These are phyloP conservation scores for Thamnophis sirtalis DNA, from an alignment of 2,113 vertebrate species.

Conservation along the genomic window DNA sequence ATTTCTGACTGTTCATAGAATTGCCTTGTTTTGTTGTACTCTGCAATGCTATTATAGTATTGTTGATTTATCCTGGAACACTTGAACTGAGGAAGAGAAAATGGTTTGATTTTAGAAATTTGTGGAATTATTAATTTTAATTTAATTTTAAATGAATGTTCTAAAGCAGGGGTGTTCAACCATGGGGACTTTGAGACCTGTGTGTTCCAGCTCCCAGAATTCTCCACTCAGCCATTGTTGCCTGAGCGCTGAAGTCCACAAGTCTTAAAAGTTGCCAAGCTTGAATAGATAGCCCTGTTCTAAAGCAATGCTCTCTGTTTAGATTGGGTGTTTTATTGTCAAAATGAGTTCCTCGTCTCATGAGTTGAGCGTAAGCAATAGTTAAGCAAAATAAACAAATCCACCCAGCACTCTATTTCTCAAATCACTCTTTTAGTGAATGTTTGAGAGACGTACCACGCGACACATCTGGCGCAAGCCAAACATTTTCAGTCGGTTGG, in stretches of 20 bases:
- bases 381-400: constrained; percentile 51
- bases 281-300: background rate
- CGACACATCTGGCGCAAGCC: constrained; percentile 75
- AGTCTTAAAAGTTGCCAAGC: background rate
- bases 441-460: constrained; percentile 67
- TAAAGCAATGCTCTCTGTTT: background rate
- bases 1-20: background rate
- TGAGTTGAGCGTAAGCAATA: constrained; percentile 31
- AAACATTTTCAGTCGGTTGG: constrained; percentile 76
- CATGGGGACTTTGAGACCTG: background rate
- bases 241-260: background rate
- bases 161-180: background rate
- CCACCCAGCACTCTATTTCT: constrained; percentile 68
- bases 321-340: constrained; percentile 45
- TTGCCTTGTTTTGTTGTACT: background rate
- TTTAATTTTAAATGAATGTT: background rate
- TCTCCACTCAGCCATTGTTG: background rate
- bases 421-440: constrained; percentile 81
- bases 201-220: background rate
- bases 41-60: background rate
- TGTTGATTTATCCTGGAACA: background rate
- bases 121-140: background rate
- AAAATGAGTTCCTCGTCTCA: background rate
- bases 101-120: background rate
- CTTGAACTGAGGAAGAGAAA: background rate